phyloP scores from a whole-genome alignment of 2,113 vertebrate species.

The Aegithalos caudatus region DNA sequence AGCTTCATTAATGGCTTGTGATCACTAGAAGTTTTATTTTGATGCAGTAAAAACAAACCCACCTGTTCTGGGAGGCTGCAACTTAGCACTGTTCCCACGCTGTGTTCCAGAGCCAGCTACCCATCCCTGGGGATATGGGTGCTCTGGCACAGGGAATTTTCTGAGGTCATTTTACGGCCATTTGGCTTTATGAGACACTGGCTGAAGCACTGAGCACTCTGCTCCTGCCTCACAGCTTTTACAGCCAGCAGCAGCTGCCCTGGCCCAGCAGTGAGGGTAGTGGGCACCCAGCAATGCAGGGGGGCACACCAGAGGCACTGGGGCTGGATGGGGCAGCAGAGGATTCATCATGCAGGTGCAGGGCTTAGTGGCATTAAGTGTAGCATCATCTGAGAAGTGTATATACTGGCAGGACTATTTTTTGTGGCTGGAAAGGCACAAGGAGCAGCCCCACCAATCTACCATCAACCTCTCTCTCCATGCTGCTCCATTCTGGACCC shows the following conservation, averaged over 20 bases:
- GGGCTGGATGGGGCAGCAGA: neutral
- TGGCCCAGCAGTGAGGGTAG: neutral
- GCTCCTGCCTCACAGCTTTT: neutral
- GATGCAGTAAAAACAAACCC: neutral
- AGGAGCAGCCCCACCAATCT: neutral
- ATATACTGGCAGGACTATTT: neutral
- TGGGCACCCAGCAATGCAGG: neutral
- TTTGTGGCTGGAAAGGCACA: neutral
- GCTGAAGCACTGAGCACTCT: neutral
- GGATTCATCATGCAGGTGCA: neutral
- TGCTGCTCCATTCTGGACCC: neutral
- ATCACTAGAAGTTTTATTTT: constrained; percentile 5
- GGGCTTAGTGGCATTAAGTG: neutral
- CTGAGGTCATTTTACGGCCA: neutral
- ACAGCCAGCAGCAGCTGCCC: neutral
- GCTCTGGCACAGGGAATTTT: neutral
- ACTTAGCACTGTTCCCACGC: neutral
- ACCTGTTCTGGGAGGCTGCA: neutral
- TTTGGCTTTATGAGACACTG: neutral
- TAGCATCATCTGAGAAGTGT: neutral
- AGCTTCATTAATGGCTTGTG: constrained; percentile 33
- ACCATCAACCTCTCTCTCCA: neutral
- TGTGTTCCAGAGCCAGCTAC: neutral
- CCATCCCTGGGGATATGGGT: neutral
- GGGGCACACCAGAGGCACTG: neutral